phyloP scores from a whole-genome alignment of 2,888 invertebrate species.

The Xestia c-nigrum region DNA sequence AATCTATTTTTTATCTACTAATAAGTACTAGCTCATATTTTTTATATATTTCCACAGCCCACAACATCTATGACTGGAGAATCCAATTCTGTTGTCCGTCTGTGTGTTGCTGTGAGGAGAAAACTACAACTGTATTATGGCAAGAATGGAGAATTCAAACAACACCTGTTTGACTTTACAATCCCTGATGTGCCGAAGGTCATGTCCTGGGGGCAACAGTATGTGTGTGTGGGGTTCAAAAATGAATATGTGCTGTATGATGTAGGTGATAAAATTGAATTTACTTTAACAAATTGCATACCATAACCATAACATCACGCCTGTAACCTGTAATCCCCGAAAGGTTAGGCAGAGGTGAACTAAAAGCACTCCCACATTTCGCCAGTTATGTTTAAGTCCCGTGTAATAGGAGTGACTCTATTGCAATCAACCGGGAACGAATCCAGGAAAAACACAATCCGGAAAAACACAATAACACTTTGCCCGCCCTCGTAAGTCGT shows the following conservation, averaged over 20 bases:
- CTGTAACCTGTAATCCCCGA: not conserved
- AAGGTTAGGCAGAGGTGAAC: not conserved
- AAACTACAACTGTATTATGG: constrained; percentile 97
- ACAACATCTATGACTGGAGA: constrained; percentile 92
- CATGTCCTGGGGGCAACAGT: constrained; percentile 95
- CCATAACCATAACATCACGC: not conserved
- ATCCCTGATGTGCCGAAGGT: constrained; percentile 95
- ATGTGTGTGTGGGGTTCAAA: constrained; percentile 96
- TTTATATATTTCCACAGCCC: constrained; percentile 74
- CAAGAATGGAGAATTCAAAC: constrained; percentile 95
- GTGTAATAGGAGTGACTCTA: not conserved
- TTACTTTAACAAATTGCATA: not conserved
- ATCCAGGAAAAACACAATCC: not conserved
- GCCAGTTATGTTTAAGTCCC: not conserved
- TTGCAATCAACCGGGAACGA: not conserved
- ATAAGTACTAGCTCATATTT: not conserved
- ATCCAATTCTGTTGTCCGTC: constrained; percentile 93
- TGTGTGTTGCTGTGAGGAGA: constrained; percentile 97
- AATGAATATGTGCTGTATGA: constrained; percentile 94
- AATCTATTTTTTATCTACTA: not conserved
- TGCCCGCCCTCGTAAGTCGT: not conserved
- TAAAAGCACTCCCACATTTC: not conserved
- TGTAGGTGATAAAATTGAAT: constrained; percentile 86
- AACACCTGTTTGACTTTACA: constrained; percentile 93
- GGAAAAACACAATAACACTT: not conserved